Percentiles rank a stretch among this genome's conserved stretches.
Evolutionary conservation across 2,797 vertebrate species (phyloP).

Genomic region (Platalea minor): DNA sequence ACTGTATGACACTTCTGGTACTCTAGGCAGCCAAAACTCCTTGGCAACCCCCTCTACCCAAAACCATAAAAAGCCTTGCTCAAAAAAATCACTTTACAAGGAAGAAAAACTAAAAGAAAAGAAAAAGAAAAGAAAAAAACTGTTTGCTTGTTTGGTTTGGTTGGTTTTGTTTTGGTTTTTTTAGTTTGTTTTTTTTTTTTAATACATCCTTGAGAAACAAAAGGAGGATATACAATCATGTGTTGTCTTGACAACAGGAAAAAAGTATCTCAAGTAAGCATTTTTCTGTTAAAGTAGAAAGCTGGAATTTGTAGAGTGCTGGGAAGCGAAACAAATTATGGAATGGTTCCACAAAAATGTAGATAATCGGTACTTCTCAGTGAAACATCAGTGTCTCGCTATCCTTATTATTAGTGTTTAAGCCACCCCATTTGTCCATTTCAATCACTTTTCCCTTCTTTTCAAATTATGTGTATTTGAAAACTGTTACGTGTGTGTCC

Average conservation of each 20-base stretch:
- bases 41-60: neutral
- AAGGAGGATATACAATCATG: neutral
- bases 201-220: neutral
- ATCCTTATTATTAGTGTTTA: neutral
- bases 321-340: neutral
- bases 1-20: neutral
- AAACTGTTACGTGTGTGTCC: neutral
- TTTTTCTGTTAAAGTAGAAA: neutral
- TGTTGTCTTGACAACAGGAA: neutral
- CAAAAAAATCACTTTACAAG: neutral
- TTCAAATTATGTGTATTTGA: neutral
- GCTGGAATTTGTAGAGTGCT: neutral
- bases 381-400: neutral
- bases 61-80: neutral
- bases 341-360: neutral
- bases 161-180: neutral
- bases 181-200: neutral
- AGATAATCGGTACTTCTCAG: neutral
- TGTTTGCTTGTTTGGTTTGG: neutral
- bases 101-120: too few relatives aligned
- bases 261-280: neutral
- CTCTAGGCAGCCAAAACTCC: neutral
- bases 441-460: neutral
- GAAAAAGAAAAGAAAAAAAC: neutral
- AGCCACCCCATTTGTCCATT: neutral